Conservation (phyloP, 2,113 vertebrate genomes). For the Platysternon megacephalum region DNA sequence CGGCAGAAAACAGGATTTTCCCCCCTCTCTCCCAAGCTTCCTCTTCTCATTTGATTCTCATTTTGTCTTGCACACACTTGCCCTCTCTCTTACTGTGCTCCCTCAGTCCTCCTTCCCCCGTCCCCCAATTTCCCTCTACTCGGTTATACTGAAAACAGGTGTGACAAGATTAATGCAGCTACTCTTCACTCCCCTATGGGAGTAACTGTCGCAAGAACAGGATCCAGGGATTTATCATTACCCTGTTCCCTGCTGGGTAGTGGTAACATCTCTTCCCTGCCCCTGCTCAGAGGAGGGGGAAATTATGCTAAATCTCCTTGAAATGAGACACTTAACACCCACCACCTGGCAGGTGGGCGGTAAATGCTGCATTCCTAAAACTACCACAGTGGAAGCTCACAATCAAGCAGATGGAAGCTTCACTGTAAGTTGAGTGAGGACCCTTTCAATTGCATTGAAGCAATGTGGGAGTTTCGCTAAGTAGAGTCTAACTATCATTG, state of each 20-base stretch:
- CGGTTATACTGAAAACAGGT: background rate
- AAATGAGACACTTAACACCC: background rate
- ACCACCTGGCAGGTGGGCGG: background rate
- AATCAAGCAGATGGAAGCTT: background rate
- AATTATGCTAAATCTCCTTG: background rate
- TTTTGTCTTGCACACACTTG: background rate
- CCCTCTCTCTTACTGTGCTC: background rate
- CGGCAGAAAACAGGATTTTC: background rate
- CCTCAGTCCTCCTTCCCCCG: background rate
- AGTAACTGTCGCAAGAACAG: background rate
- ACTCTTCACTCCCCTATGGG: no score
- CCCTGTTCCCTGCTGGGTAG: rapidly evolving
- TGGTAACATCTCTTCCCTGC: background rate
- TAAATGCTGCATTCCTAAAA: constrained; percentile 12
- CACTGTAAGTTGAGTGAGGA: rapidly evolving
- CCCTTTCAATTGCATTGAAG: background rate
- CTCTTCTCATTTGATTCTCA: background rate
- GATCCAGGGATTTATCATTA: background rate
- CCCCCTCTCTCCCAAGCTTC: background rate
- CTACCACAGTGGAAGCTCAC: background rate
- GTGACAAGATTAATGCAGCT: background rate
- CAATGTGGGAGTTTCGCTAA: background rate
- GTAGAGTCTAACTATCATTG: background rate
- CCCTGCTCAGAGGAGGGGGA: background rate
- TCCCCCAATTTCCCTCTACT: background rate